A percentile compares a stretch with the other conserved stretches of the same genome.
These are phyloP conservation scores for Coelopa pilipes DNA, from an alignment of 2,888 invertebrate species.

Conservation along the genomic window DNA sequence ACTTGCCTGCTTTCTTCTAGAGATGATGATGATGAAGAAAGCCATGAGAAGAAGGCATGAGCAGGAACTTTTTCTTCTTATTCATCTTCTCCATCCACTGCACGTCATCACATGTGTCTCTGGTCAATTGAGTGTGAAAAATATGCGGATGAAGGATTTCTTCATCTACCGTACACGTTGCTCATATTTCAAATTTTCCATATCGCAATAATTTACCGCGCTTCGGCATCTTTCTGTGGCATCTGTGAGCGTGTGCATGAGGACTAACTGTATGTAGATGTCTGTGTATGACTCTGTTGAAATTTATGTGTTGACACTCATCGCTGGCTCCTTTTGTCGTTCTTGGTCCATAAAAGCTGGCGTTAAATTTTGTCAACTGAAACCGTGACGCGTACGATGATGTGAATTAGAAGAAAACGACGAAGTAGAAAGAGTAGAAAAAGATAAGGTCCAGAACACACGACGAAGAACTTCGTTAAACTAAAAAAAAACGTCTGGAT, in stretches of 20 bases:
- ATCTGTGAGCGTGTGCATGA: background rate
- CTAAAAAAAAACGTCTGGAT: no score
- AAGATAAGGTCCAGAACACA: no score
- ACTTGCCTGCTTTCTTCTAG: background rate
- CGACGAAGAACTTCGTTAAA: no score
- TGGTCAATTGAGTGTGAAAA: slow-evolving; percentile 34
- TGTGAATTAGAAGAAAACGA: no score
- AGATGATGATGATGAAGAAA: no score
- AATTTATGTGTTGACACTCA: no score
- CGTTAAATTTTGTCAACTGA: slow-evolving; percentile 14
- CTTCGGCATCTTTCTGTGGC: slow-evolving; percentile 7
- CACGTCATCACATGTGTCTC: slow-evolving; percentile 28
- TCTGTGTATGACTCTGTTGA: background rate
- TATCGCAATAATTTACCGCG: slow-evolving; percentile 30
- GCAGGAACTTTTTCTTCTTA: no score
- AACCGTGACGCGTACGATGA: background rate
- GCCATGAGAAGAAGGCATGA: no score
- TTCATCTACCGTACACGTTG: slow-evolving; percentile 24
- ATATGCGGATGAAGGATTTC: slow-evolving; percentile 33
- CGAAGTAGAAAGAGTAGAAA: no score
- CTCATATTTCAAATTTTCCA: slow-evolving; percentile 25
- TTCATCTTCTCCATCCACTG: no score
- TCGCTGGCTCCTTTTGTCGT: no score
- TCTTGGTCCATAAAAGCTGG: background rate
- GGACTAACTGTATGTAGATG: background rate